Percentiles rank a stretch among this genome's conserved stretches.
These are phyloP conservation scores for Apeira syringaria DNA, from an alignment of 2,888 invertebrate species.

Conservation along the genomic window DNA sequence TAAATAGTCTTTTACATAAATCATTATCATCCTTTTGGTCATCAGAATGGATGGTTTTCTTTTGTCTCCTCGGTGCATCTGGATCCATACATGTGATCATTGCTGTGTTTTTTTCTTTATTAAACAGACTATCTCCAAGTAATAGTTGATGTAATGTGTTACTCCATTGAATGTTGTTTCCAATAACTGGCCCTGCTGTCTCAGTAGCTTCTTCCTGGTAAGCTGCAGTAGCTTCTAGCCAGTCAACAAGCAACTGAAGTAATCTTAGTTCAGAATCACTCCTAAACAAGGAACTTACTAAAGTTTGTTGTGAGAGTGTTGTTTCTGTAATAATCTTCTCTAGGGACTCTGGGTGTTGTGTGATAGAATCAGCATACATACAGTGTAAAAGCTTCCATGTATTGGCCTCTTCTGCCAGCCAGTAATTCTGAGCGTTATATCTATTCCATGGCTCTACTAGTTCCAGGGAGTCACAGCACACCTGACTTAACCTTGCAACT, in stretches of 20 bases:
- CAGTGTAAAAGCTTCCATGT: conserved; percentile 94
- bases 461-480: conserved; percentile 85
- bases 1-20: conserved; percentile 85
- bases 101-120: conserved; percentile 67
- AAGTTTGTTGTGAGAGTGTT: conserved; percentile 65
- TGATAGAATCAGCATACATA: conserved; percentile 91
- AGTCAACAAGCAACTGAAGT: conserved; percentile 94
- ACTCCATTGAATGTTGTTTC: conserved; percentile 93
- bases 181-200: conserved; percentile 67
- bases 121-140: conserved; percentile 71
- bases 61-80: conserved; percentile 93
- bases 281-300: conserved; percentile 67
- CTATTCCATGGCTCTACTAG: conserved; percentile 75
- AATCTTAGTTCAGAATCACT: conserved; percentile 85
- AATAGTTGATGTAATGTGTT: conserved; percentile 93
- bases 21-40: conserved; percentile 90
- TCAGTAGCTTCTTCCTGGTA: conserved; percentile 87
- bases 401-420: conserved; percentile 92
- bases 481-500: conserved; percentile 85
- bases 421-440: conserved; percentile 75
- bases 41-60: conserved; percentile 91
- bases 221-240: conserved; percentile 94
- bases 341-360: conserved; percentile 81
- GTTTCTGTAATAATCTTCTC: conserved; percentile 66
- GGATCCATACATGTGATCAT: conserved; percentile 91